Evolutionary conservation across 2,797 vertebrate species (phyloP), one percentile per base, ranked within the genome.

Genomic region (Aulostomus chinensis): DNA sequence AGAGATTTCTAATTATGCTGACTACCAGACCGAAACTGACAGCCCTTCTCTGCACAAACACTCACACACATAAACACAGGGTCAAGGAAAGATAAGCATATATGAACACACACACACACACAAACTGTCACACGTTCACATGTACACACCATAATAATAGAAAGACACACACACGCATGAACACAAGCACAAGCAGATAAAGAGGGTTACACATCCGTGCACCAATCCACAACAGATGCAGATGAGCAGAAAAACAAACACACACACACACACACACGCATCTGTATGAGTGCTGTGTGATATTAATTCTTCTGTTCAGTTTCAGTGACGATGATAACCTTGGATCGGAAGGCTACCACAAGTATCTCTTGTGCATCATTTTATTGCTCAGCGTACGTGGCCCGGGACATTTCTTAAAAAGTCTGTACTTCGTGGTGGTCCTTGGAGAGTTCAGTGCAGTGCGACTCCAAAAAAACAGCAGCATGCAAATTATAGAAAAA

Each of bases 1-100:
- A 84, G 68, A 81, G 84, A 80, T 68, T 85, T 82, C 70, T 87
- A 86, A 88, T 85, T 87, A 85, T 83, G 80, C 67, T 74, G 84
- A 81, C 78, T 82, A 85, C 76, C 78, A 86, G 85, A 87, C 82
- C 75, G 52, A 85, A 84, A 79, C 85, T 78, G 82, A 86, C 78
- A 81, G 68, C 33, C 45, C 29, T 31, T 58, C 58, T 36, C 56
- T 62, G 60, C 45, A 62, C 66, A 60, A 60, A 34, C 38, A 35
- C 39, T 16, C 40, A 29, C 46, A 38, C 40, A 45, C 22, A 14
- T 17, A 16, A 34, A 35, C 41, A 31, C 21, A 24, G 29, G 25
- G 33, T 45, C 50, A 51, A 30, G 45, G 5, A 36, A 10, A 34
- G 17, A 31, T n/a, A 39, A 17, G 5, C 21, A 43, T 6, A 20